Evolutionary conservation across 92 coral and sea anemone species (phyloP).

Genomic region (Meandrina meandrites): DNA sequence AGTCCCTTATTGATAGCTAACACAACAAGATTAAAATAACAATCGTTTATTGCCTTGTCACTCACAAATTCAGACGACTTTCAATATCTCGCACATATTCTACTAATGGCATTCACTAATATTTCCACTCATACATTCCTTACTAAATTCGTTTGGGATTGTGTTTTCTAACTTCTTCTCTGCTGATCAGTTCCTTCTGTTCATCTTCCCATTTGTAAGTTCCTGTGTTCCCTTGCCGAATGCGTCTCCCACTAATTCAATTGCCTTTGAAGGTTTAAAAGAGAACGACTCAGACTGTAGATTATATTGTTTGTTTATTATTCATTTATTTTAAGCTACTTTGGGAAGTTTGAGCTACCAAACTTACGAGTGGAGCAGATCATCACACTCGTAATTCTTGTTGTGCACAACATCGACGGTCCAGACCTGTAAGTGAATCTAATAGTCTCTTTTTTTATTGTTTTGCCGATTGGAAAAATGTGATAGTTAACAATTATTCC

Average conservation of each 20-base stretch:
- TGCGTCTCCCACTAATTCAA: not conserved
- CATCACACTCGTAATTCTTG: constrained; percentile 57
- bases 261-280: too few species aligned
- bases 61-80: too few species aligned
- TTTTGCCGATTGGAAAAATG: too few species aligned
- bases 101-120: too few species aligned
- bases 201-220: not conserved
- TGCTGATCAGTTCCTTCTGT: too few species aligned
- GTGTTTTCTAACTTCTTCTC: not conserved
- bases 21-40: not conserved
- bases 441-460: not conserved
- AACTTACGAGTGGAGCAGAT: constrained; percentile 25
- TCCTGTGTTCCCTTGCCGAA: not conserved
- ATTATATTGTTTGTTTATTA: not conserved
- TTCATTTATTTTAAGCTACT: constrained; percentile 49
- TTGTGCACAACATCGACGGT: constrained; percentile 56
- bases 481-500: too few species aligned
- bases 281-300: not conserved
- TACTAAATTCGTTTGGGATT: not conserved
- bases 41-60: too few species aligned
- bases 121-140: not conserved
- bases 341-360: constrained; percentile 75
- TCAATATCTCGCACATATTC: too few species aligned
- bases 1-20: not conserved
- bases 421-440: constrained; percentile 45